phyloP scores from a whole-genome alignment of 1,140 invertebrate species.

The Stegodyphus mimosarum region DNA sequence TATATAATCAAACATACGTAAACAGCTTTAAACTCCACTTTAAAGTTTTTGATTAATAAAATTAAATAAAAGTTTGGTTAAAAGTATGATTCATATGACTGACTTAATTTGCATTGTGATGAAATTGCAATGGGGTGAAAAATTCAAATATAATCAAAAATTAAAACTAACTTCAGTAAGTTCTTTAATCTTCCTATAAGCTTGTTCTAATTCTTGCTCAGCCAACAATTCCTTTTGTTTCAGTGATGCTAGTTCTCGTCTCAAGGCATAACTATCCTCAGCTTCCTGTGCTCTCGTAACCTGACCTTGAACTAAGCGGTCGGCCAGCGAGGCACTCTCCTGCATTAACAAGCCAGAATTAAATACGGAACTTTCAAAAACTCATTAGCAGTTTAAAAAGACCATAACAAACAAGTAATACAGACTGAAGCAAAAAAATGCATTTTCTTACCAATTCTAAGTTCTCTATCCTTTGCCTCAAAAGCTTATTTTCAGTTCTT shows the following conservation, averaged over 20 bases:
- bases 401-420: too few relatives aligned
- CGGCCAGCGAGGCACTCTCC: conserved; percentile 77
- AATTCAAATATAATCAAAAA: too few relatives aligned
- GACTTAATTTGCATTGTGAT: too few relatives aligned
- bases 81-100: too few relatives aligned
- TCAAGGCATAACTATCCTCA: conserved; percentile 73
- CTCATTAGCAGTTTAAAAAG: too few relatives aligned
- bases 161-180: conserved; percentile 68
- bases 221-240: conserved; percentile 82
- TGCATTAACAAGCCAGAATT: conserved; percentile 40
- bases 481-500: conserved; percentile 92
- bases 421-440: too few relatives aligned
- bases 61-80: too few relatives aligned
- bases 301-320: conserved; percentile 94
- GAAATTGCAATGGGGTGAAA: too few relatives aligned
- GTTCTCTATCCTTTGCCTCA: conserved; percentile 93
- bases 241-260: conserved; percentile 79
- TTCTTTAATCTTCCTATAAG: conserved; percentile 69
- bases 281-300: conserved; percentile 90
- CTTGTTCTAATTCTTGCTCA: conserved; percentile 76
- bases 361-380: too few relatives aligned
- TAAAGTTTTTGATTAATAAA: too few relatives aligned
- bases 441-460: conserved; percentile 76
- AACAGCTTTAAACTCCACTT: too few relatives aligned
- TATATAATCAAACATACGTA: too few relatives aligned